phyloP scores from a whole-genome alignment of 2,888 invertebrate species.

The Koerneria pararmatus region DNA sequence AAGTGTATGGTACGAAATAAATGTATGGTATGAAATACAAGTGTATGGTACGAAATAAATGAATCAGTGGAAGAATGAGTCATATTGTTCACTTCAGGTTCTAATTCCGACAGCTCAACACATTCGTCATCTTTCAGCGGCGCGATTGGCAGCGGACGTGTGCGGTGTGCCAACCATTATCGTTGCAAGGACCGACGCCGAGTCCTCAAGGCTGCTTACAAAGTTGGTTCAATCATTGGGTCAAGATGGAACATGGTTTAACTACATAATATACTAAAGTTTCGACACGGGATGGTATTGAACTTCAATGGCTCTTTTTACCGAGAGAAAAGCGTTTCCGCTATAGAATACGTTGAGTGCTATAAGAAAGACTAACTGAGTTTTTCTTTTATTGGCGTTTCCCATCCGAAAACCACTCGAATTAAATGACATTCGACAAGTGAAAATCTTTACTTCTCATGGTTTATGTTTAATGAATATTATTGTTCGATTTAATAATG shows the following conservation, averaged over 20 bases:
- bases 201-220: constrained; percentile 59
- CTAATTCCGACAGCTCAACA: constrained; percentile 60
- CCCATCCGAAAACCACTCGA: no score
- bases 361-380: no score
- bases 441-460: no score
- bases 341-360: neutral
- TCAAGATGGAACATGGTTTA: neutral
- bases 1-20: no score
- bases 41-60: neutral
- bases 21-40: constrained; percentile 41
- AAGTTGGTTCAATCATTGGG: no score
- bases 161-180: constrained; percentile 60
- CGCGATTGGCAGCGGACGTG: constrained; percentile 61
- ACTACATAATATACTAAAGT: neutral
- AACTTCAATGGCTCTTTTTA: no score
- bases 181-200: constrained; percentile 61
- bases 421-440: no score
- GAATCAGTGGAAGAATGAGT: neutral
- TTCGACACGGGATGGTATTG: no score
- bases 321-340: no score
- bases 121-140: constrained; percentile 60
- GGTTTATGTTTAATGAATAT: no score
- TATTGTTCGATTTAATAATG: no score
- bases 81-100: constrained; percentile 34
- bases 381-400: no score